Evolutionary conservation across 2,113 vertebrate genomes (phyloP).

Genomic region (Natator depressus): DNA sequence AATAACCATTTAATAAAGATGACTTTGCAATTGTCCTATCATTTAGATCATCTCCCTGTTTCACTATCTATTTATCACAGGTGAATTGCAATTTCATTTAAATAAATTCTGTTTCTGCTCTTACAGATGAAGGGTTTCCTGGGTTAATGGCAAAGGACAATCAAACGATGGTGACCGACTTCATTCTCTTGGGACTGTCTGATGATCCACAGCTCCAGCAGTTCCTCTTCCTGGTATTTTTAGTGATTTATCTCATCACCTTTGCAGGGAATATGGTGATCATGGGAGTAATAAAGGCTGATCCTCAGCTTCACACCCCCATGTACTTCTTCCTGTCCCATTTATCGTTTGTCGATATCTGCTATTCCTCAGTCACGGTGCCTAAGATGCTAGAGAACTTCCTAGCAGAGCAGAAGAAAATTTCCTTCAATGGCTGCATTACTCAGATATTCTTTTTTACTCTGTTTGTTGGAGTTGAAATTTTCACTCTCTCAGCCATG

Average conservation of each 20-base stretch:
- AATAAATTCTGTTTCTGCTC: background rate
- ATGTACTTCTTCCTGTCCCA: slow-evolving; percentile 57
- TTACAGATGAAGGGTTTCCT: background rate
- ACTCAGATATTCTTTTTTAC: slow-evolving; percentile 61
- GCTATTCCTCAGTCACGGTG: slow-evolving; percentile 46
- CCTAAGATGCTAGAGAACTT: slow-evolving; percentile 53
- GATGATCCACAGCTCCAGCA: background rate
- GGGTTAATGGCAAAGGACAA: background rate
- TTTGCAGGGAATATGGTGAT: background rate
- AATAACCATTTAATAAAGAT: background rate
- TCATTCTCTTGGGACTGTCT: background rate
- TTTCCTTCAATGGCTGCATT: slow-evolving; percentile 51
- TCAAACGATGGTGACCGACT: background rate
- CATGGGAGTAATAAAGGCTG: background rate
- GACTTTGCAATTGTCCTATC: background rate
- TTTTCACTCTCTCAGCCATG: slow-evolving; percentile 54
- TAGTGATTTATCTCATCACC: background rate
- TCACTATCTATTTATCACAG: background rate
- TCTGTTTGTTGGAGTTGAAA: slow-evolving; percentile 41
- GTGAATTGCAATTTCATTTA: background rate
- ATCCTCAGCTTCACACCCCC: slow-evolving; percentile 25
- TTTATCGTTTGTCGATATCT: slow-evolving; percentile 54
- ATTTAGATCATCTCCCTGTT: background rate
- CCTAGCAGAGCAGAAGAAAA: background rate
- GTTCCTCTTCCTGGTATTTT: background rate